Evolutionary conservation across 2,797 vertebrate species (phyloP), one percentile per base, ranked within the genome.

Genomic region (Scolopax bukidnonensis): DNA sequence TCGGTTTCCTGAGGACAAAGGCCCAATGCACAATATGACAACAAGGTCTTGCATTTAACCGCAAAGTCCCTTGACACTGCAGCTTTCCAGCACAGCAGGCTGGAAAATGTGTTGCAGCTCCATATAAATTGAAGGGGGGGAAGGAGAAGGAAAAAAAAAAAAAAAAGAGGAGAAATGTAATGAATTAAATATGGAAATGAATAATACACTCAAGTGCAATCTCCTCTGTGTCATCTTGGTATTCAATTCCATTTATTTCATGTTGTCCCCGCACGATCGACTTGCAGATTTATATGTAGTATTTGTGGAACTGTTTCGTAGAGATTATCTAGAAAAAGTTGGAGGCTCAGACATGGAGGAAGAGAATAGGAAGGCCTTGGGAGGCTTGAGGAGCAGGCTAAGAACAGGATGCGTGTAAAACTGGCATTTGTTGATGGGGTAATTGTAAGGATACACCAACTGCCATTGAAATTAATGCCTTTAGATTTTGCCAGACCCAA

Each of bases 131-230:
- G 74, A 84, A 89, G 2, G 1, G 3, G 30, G 24, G 19, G 7
- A 15, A 24, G 1, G 1, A 60, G 36, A 18, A 18, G 33, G 28
- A 2, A 9, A 47, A 21, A 10, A 9, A 43, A 50, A 45, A 23
- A 56, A 40, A 45, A 13, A 19, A 1, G 8, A 77, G 30, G 27
- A 70, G 64, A 82, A 85, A 69, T 2, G 4, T 94, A 95, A 96
- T 93, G 27, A 96, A 97, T 96, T 96, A 96, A 96, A 95, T 89
- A 97, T 96, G 89, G 93, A 95, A 93, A 96, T 95, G 75, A 97
- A 96, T 96, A 96, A 96, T 96, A 87, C 61, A 93, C 81, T 92
- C 30, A 67, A 92, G 53, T 85, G 92, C 59, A 91, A 80, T 89
- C 75, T 94, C 70, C 36, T 93, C 63, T 94, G 70, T 94, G 88